Evolutionary conservation across 2,888 invertebrate genomes (phyloP), one percentile per base, ranked within the genome.

Genomic region (Aphidoletes aphidimyza): DNA sequence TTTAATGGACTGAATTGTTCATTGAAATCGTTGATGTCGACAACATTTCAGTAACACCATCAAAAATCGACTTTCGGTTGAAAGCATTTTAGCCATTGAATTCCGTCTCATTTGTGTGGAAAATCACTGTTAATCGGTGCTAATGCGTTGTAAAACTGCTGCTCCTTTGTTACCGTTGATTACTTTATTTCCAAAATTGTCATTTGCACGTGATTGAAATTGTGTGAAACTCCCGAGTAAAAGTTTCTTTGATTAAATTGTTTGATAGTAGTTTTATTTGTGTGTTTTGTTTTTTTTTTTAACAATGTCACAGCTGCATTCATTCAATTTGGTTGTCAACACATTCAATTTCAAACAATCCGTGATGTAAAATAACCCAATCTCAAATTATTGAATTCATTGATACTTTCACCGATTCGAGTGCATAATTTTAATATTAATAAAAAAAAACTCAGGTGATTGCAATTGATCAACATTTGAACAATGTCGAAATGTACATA

Each of bases 381-480:
- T 54, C 22, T 22, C 2, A n/a, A n/a, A 54, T 54, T 54, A 69
- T 69, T 69, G 1, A 69, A 69, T 69, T 69, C 30, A 30, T 69
- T 69, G 69, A 69, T n/a, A 54, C 17, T 47, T 54, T 54, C 22
- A 22, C 22, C 5, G 26, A 30, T 69, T 69, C 30, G n/a, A 69
- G 69, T 69, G 69, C 69, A 69, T 30, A 69, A 69, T 30, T 69
- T 69, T 34, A 69, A 69, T 69, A 69, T 69, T 30, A 30, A 34
- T 69, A 9, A 69, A 69, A 69, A 8, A 22, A 26, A 54, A 54
- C 2, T 69, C 30, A 69, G 69, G 30, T 69, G 69, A n/a, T 14
- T 30, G n/a, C 69, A 26, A 69, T 69, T 69, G 26, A 69, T 69
- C 30, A 69, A 69, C 11, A 39, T 39, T 69, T 69, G 69, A 69